phyloP scores from a whole-genome alignment of 37 sponge, comb jelly and placozoan species.

The Hexactinellida sp. region DNA sequence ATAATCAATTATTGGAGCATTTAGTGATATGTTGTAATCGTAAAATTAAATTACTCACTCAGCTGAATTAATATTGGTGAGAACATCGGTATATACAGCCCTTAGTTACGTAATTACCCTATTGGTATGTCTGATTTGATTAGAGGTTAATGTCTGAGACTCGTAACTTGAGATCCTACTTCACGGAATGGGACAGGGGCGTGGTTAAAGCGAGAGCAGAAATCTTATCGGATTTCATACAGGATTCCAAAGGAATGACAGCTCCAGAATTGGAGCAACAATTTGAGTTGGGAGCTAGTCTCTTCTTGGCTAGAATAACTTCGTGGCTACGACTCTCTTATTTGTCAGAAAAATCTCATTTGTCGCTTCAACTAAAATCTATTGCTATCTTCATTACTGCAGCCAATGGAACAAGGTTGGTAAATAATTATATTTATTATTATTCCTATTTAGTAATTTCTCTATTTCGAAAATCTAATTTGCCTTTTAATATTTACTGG shows the following conservation, averaged over 20 bases:
- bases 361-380: conserved; percentile 42
- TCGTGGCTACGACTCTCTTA: conserved; percentile 54
- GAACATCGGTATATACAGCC: no score
- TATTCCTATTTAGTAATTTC: no score
- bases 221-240: conserved; percentile 63
- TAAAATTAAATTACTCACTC: no score
- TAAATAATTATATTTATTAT: not conserved
- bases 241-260: conserved; percentile 56
- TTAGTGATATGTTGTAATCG: no score
- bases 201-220: conserved; percentile 22
- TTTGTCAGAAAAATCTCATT: not conserved
- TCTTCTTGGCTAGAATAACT: conserved; percentile 86
- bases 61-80: no score
- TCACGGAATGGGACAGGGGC: not conserved
- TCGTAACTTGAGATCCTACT: not conserved
- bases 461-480: no score
- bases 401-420: conserved; percentile 36
- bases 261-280: conserved; percentile 80
- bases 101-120: no score
- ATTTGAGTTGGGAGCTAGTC: conserved; percentile 80
- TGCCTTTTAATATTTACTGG: no score
- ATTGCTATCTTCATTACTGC: conserved; percentile 60
- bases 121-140: no score
- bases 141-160: not conserved
- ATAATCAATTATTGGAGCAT: no score